phyloP scores from a whole-genome alignment of 2,797 vertebrate genomes.

The Gambelia wislizenii region DNA sequence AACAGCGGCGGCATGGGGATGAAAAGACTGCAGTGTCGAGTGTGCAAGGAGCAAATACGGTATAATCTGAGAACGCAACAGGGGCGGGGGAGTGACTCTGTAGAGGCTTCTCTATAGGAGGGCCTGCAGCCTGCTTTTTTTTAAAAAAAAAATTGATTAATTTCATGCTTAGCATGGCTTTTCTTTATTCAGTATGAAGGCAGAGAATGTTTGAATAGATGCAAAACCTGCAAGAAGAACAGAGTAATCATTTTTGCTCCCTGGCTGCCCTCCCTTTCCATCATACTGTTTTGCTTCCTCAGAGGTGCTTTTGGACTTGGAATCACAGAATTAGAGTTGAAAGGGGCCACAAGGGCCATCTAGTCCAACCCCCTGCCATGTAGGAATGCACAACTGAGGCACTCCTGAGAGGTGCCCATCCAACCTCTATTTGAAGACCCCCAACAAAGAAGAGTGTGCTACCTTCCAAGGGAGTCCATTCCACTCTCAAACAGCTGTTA shows the following conservation, averaged over 20 bases:
- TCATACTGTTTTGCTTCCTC: background rate
- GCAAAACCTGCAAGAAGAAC: background rate
- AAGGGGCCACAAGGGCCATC: too few relatives aligned
- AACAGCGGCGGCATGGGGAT: fast-evolving
- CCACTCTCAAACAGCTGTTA: too few relatives aligned
- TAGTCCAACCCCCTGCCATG: too few relatives aligned
- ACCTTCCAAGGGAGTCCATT: too few relatives aligned
- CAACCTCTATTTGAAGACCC: too few relatives aligned
- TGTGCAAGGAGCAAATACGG: background rate
- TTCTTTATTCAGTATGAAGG: background rate
- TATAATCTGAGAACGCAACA: background rate
- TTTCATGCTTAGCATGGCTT: slow-evolving; percentile 23
- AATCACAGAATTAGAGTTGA: too few relatives aligned
- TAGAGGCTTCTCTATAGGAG: slow-evolving; percentile 16
- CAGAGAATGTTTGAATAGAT: background rate
- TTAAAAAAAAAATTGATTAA: background rate
- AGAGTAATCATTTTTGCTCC: background rate
- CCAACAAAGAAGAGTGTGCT: too few relatives aligned
- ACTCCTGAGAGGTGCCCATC: too few relatives aligned
- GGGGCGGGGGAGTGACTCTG: background rate
- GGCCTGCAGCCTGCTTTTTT: fast-evolving
- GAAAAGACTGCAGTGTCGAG: background rate
- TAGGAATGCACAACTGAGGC: too few relatives aligned
- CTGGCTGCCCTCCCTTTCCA: background rate
- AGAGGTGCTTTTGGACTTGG: background rate